Conservation (phyloP, 2,113 vertebrate species). For the Noctilio leporinus region DNA sequence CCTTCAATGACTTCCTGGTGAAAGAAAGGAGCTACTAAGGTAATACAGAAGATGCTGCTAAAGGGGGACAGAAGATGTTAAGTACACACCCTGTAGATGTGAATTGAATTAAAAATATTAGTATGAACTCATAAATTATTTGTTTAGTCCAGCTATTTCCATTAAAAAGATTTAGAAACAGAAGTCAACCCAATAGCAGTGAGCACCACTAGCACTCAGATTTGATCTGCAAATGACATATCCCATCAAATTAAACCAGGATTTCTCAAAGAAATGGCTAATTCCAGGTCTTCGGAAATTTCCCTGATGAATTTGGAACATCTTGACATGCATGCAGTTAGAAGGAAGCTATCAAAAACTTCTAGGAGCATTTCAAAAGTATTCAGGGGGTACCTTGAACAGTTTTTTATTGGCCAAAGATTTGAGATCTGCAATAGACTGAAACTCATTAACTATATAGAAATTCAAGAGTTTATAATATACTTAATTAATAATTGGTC, state of each 20-base stretch:
- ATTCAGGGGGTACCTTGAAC: neutral
- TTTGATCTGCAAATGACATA: neutral
- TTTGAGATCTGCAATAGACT: neutral
- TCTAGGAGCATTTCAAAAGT: neutral
- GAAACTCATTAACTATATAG: neutral
- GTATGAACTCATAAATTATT: neutral
- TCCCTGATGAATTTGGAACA: neutral
- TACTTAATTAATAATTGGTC: neutral
- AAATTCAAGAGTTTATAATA: neutral
- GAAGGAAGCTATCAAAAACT: neutral
- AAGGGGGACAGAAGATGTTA: neutral
- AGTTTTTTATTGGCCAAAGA: neutral
- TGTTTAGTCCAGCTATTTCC: neutral
- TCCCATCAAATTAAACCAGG: neutral
- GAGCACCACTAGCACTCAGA: neutral
- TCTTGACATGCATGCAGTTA: neutral
- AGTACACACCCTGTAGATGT: neutral
- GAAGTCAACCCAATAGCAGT: neutral
- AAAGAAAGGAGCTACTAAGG: neutral
- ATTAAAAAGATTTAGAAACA: neutral
- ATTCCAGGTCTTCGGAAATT: neutral
- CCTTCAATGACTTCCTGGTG: neutral
- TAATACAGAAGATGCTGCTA: neutral
- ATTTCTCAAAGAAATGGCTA: conserved; percentile 24
- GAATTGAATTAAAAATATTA: neutral